A percentile compares a stretch with the other conserved stretches of the same genome.
Conservation (phyloP, 64 coral and sea anemone species). For the Pocillopora verrucosa region DNA sequence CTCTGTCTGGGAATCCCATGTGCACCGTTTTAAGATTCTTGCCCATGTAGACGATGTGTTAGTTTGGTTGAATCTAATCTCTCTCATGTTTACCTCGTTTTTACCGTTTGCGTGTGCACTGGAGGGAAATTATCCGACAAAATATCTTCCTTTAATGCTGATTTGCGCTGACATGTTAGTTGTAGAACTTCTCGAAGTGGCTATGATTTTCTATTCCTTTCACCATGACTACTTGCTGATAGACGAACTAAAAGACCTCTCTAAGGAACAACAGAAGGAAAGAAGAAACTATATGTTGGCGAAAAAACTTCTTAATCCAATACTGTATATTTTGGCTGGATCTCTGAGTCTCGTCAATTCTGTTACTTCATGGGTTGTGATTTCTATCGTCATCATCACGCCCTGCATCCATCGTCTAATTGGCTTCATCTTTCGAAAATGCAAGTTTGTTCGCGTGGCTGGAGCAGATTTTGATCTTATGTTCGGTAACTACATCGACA, state of each 20-base stretch:
- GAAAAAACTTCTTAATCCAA: conserved; percentile 83
- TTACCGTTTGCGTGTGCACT: conserved; percentile 82
- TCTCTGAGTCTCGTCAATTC: conserved; percentile 65
- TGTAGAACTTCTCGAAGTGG: conserved; percentile 80
- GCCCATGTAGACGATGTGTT: conserved; percentile 92
- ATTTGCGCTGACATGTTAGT: conserved; percentile 85
- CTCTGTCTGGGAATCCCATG: conserved; percentile 91
- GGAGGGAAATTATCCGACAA: conserved; percentile 66
- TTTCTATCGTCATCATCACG: conserved; percentile 74
- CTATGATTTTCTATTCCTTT: conserved; percentile 86
- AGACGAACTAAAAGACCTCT: conserved; percentile 71
- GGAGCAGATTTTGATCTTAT: conserved; percentile 81
- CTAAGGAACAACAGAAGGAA: conserved; percentile 69
- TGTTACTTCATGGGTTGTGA: conserved; percentile 73
- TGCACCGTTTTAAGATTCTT: conserved; percentile 85
- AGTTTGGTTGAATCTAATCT: conserved; percentile 90
- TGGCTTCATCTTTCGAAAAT: conserved; percentile 78
- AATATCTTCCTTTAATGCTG: conserved; percentile 72
- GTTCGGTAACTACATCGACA: conserved; percentile 93
- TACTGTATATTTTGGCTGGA: conserved; percentile 74
- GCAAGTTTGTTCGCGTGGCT: conserved; percentile 65
- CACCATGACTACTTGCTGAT: conserved; percentile 64
- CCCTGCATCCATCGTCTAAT: conserved; percentile 90
- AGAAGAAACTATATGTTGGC: conserved; percentile 88
- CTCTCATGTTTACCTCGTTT: conserved; percentile 89